phyloP scores from a whole-genome alignment of 1,140 invertebrate genomes.

The Diachasmimorpha longicaudata region DNA sequence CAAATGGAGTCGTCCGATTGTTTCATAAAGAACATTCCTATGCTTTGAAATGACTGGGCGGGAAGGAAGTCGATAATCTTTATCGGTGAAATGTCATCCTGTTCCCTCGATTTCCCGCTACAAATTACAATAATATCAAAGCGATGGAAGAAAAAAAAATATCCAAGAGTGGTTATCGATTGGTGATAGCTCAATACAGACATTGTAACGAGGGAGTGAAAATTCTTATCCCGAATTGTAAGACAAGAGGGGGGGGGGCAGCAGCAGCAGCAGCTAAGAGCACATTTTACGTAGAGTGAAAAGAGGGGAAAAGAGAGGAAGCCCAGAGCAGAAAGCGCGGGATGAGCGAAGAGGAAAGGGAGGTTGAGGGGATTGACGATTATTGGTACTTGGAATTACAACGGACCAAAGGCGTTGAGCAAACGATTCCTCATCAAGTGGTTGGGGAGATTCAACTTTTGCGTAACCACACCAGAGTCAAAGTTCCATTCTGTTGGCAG shows the following conservation, averaged over 20 bases:
- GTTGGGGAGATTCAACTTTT: neutral
- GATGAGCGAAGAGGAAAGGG: slow-evolving; percentile 27
- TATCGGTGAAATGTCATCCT: neutral
- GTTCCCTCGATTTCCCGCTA: neutral
- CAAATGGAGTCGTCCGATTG: too few relatives aligned
- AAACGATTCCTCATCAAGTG: slow-evolving; percentile 46
- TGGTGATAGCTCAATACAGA: neutral
- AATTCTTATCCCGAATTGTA: too few relatives aligned
- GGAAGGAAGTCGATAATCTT: slow-evolving; percentile 1
- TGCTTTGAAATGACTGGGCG: too few relatives aligned
- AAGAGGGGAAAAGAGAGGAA: slow-evolving; percentile 17
- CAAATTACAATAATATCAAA: neutral
- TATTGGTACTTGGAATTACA: slow-evolving; percentile 57
- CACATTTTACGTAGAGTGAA: neutral
- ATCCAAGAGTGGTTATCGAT: neutral
- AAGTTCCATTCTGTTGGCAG: slow-evolving; percentile 48
- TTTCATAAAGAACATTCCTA: too few relatives aligned
- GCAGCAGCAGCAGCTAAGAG: slow-evolving; percentile 7
- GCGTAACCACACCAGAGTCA: slow-evolving; percentile 24
- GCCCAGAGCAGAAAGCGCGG: slow-evolving; percentile 11
- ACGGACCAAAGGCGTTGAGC: slow-evolving; percentile 42
- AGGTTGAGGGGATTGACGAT: slow-evolving; percentile 42
- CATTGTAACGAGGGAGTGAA: slow-evolving; percentile 19
- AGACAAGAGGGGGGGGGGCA: neutral
- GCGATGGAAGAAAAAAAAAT: neutral